A percentile compares a stretch with the other conserved stretches of the same genome.
Evolutionary conservation across 1,140 invertebrate genomes (phyloP).

Genomic region (Drosophila lowei): DNA sequence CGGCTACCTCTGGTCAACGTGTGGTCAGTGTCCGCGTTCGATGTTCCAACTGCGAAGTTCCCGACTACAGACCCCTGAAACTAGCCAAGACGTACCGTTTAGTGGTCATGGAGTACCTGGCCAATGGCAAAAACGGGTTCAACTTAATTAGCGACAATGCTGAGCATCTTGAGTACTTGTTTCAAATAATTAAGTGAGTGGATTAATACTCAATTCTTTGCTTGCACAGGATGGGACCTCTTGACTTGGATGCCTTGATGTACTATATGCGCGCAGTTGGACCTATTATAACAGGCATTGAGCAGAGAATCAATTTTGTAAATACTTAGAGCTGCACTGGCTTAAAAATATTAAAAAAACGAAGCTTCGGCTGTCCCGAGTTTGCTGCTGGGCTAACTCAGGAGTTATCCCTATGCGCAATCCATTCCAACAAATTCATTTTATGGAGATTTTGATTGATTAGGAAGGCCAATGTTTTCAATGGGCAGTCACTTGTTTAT

Average conservation of each 20-base stretch:
- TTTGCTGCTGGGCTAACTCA: no score
- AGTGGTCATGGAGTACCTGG: constrained; percentile 86
- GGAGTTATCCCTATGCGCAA: no score
- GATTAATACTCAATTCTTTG: background rate
- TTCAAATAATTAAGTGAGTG: background rate
- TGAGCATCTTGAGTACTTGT: constrained; percentile 48
- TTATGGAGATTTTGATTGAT: no score
- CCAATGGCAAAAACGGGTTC: constrained; percentile 87
- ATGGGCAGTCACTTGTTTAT: no score
- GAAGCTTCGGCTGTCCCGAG: no score
- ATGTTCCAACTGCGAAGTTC: constrained; percentile 88
- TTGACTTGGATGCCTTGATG: constrained; percentile 71
- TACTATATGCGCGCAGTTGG: constrained; percentile 73
- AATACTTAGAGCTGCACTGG: background rate
- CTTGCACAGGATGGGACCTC: constrained; percentile 44
- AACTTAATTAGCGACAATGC: constrained; percentile 76
- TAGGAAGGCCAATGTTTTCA: no score
- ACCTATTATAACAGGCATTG: constrained; percentile 61
- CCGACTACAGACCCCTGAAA: constrained; percentile 85
- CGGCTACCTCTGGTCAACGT: constrained; percentile 84
- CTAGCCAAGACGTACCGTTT: constrained; percentile 85
- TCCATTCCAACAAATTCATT: no score
- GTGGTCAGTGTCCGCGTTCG: constrained; percentile 85
- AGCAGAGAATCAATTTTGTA: constrained; percentile 50
- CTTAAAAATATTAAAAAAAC: no score